Base-by-base conservation (phyloP, 2,797 vertebrate genomes). In the Labroides dimidiatus region DNA sequence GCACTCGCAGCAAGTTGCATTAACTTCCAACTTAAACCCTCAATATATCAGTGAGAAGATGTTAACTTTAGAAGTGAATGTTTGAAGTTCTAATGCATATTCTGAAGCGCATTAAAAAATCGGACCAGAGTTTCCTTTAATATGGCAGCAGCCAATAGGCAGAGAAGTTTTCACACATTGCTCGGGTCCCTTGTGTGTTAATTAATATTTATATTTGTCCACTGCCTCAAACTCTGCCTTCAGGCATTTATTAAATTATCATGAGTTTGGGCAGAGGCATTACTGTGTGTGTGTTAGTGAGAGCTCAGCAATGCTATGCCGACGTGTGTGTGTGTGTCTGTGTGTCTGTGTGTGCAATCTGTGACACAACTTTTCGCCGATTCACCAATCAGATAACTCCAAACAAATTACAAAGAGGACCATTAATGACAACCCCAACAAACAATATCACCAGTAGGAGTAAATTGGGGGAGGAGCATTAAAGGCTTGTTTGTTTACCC, bases 171-270 rank as follows among this genome's bases (percentile, higher is more conserved):
- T 84, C 79, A 77, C 69, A 85, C 87, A 81, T 86, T 88, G 80
- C 84, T 89, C 82, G 43, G 59, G 87, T 94, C 94, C 92, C 93
- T 84, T 17, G 92, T 93, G 94, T 91, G 89, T 92, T 93, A 93
- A 94, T 94, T 94, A 94, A 94, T 94, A 94, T 94, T 92, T 94
- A 94, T 93, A 92, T 94, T 93, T 94, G 94, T 93, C 92, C 94
- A 94, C 86, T 84, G 94, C 93, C 93, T 93, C 86, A 92, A 94
- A 93, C 93, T 87, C 85, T 93, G 93, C 94, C 92, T 94, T 92
- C 83, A 92, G 93, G 91, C 92, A 91, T 92, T 92, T 90, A 92
- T 93, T 88, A 94, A 93, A 93, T 93, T 90, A 93, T 93, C 92
- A 94, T 93, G 90, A 93, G 90, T 90, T 92, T 87, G 80, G 84